Evolutionary conservation across 2,797 vertebrate species (phyloP), one percentile per base, ranked within the genome.

Genomic region (Megaceryle alcyon): DNA sequence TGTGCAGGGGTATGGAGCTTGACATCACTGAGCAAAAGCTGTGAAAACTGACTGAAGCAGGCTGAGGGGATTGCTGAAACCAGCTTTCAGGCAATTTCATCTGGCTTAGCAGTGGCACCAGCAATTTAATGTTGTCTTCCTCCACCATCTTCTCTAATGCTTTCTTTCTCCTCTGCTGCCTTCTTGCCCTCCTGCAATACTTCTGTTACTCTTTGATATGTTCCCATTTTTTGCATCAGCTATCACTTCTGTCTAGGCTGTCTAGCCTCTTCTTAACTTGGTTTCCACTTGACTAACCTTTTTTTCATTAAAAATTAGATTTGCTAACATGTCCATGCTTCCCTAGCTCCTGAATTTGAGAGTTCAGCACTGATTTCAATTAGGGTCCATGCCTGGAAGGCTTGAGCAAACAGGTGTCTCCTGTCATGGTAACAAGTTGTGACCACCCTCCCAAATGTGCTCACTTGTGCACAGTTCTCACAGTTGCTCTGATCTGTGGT

Each of bases 211-310:
- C 70, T 90, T 70, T 80, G 83, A 92, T n/a, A 11, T 70, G 80
- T 93, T 82, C 48, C 8, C 28, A 53, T 84, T 83, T 84, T 71
- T 95, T 90, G 79, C 11, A 84, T 95, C 93, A 96, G 54, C 88
- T 92, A 51, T 70, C 66, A 25, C 51, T 95, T 89, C 82, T 31
- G 63, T 94, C 60, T 71, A 68, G 65, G 44, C 81, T 83, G 81
- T 90, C n/a, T 21, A 81, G 92, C 63, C 46, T 56, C 81, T 53
- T 83, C 0, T 5, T 94, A 93, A 68, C 71, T 88, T 86, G 70
- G 37, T 88, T 96, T 96, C 71, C 51, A 77, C 46, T 86, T 96
- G 83, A 84, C 91, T 87, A 37, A 90, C 90, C 49, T 57, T 71
- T 92, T 94, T 92, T 87, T 86, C 79, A 79, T 88, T 72, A 65